Percentiles rank a stretch among this genome's conserved stretches.
phyloP scores from a whole-genome alignment of 1,140 invertebrate genomes.

The Chironomus tepperi region DNA sequence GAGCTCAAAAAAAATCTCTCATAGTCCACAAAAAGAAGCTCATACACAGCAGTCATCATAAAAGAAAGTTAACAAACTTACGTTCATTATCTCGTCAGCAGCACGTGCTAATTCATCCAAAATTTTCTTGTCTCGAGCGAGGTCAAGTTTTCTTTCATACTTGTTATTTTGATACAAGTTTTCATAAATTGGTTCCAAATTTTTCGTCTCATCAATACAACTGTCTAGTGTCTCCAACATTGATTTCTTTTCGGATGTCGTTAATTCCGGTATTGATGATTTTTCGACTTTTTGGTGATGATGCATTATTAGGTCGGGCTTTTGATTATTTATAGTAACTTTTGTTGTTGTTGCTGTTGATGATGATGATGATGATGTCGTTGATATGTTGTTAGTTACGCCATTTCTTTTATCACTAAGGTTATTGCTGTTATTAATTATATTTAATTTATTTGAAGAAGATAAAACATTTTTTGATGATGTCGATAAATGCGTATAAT shows the following conservation, averaged over 20 bases:
- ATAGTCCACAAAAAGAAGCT: too few relatives aligned
- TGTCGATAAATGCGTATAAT: slow-evolving; percentile 17
- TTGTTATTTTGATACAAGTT: slow-evolving; percentile 30
- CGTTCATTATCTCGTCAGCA: slow-evolving; percentile 39
- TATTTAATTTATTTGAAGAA: not conserved
- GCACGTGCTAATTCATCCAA: slow-evolving; percentile 38
- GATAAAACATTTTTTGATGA: not conserved
- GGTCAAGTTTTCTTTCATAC: slow-evolving; percentile 29
- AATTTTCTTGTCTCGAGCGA: slow-evolving; percentile 36
- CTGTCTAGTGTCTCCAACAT: slow-evolving; percentile 3
- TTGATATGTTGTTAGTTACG: not conserved
- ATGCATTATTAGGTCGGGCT: slow-evolving; percentile 37
- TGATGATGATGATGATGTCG: too few relatives aligned
- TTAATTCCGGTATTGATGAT: not conserved
- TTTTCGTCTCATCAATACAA: slow-evolving; percentile 21
- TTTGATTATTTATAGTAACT: slow-evolving; percentile 28
- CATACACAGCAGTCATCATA: not conserved
- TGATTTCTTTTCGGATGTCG: slow-evolving; percentile 27
- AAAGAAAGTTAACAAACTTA: slow-evolving; percentile 26
- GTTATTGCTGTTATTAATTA: not conserved
- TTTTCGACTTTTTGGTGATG: slow-evolving; percentile 28
- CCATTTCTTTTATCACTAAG: not conserved
- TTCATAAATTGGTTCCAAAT: slow-evolving; percentile 26
- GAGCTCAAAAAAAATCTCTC: too few relatives aligned
- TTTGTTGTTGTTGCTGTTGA: not conserved